Evolutionary conservation across 2,113 vertebrate species (phyloP).

Genomic region (Glaucidium brasilianum): DNA sequence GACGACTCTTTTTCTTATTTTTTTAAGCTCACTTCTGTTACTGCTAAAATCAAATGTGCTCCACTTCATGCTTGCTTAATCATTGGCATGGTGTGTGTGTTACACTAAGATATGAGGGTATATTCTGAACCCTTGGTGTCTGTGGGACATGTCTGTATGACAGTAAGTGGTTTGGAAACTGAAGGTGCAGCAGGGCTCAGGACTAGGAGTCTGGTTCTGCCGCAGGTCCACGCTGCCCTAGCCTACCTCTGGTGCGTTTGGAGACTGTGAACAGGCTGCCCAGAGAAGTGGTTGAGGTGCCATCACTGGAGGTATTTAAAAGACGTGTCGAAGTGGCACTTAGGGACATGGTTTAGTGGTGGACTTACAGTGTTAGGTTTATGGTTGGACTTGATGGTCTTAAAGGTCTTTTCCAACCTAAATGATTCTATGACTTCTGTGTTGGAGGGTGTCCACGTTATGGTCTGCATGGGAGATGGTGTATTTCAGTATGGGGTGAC

Average conservation of each 20-base stretch:
- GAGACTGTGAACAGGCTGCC: background rate
- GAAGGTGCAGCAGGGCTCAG: background rate
- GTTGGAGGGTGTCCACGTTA: background rate
- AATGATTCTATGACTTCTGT: background rate
- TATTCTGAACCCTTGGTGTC: no score
- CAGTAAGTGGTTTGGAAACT: background rate
- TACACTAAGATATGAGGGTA: rapidly evolving
- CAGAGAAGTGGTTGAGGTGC: background rate
- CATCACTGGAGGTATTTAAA: background rate
- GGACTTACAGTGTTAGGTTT: background rate
- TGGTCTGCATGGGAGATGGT: background rate
- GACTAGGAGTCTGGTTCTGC: background rate
- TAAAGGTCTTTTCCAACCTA: background rate
- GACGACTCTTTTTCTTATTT: background rate
- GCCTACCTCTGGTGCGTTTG: no score
- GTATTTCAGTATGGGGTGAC: rapidly evolving
- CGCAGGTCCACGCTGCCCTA: background rate
- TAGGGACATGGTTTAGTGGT: background rate
- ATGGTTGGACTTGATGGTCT: background rate
- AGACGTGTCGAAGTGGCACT: background rate
- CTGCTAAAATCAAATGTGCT: background rate
- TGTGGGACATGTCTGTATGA: background rate
- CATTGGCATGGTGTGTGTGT: rapidly evolving
- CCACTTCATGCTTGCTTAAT: background rate
- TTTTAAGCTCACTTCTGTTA: background rate